These are phyloP conservation scores for Callopanchax toddi DNA, from an alignment of 2,113 vertebrate species.

Conservation along the genomic window DNA sequence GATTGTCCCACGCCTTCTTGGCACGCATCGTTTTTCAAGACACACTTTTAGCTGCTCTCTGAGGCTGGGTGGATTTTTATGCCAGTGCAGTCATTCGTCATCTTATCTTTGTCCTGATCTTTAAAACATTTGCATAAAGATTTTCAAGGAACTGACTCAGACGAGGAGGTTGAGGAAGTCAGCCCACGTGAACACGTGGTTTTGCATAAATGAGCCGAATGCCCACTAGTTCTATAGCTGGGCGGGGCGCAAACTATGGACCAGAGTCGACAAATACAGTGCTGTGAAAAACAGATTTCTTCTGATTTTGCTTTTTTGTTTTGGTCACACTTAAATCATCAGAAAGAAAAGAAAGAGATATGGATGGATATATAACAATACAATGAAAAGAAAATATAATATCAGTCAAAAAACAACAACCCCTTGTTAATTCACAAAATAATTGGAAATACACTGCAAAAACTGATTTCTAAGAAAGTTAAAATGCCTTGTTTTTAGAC, in stretches of 20 bases:
- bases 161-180: slow-evolving; percentile 31
- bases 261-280: no score
- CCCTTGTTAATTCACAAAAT: no score
- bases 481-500: no score
- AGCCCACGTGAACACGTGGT: slow-evolving; percentile 37
- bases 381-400: no score
- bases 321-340: no score
- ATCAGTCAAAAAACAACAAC: no score
- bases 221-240: slow-evolving; percentile 3
- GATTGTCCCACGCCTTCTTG: slow-evolving; percentile 40
- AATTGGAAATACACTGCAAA: no score
- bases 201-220: slow-evolving; percentile 13
- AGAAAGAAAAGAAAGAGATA: no score
- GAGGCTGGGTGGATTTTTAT: slow-evolving; percentile 22
- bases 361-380: no score
- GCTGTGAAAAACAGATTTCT: no score
- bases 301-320: no score
- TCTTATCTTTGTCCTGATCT: slow-evolving; percentile 34
- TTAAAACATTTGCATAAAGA: slow-evolving; percentile 21
- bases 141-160: slow-evolving; percentile 28
- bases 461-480: no score
- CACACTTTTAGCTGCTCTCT: slow-evolving; percentile 47
- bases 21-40: slow-evolving; percentile 45
- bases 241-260: slow-evolving; percentile 9
- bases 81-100: slow-evolving; percentile 5